Percentiles rank a stretch among this genome's conserved stretches.
Evolutionary conservation across 2,113 vertebrate genomes (phyloP).

Genomic region (Plotosus lineatus): DNA sequence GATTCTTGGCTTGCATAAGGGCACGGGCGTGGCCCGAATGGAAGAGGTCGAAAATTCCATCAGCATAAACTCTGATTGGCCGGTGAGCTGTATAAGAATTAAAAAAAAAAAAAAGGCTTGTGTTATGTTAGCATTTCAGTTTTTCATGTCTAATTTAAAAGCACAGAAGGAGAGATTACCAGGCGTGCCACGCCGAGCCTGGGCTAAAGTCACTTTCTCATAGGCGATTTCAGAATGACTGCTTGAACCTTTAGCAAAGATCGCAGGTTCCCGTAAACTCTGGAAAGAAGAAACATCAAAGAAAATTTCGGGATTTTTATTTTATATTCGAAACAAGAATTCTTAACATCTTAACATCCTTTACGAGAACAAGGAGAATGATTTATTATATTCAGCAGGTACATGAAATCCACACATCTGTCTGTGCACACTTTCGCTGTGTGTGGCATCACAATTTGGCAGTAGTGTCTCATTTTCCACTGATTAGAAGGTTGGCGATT

Average conservation of each 20-base stretch:
- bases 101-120: conserved; percentile 43
- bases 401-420: too few species aligned
- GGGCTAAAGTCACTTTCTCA: conserved; percentile 48
- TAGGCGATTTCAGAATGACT: conserved; percentile 25
- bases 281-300: conserved; percentile 10
- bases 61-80: conserved; percentile 95
- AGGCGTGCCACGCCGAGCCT: conserved; percentile 53
- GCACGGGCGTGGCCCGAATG: conserved; percentile 96
- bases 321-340: background rate
- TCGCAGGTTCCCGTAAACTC: conserved; percentile 49
- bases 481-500: too few species aligned
- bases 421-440: too few species aligned
- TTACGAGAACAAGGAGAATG: background rate
- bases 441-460: too few species aligned
- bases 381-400: too few species aligned
- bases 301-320: background rate
- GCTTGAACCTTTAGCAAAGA: conserved; percentile 43
- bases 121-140: background rate
- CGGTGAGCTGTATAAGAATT: conserved; percentile 81
- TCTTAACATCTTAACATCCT: background rate
- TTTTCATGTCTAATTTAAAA: background rate
- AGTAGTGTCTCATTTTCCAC: too few species aligned
- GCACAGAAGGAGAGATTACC: conserved; percentile 24
- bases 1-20: conserved; percentile 99
- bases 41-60: conserved; percentile 99